Conservation (phyloP, 2,113 vertebrate genomes). For the Eupsittula cactorum region DNA sequence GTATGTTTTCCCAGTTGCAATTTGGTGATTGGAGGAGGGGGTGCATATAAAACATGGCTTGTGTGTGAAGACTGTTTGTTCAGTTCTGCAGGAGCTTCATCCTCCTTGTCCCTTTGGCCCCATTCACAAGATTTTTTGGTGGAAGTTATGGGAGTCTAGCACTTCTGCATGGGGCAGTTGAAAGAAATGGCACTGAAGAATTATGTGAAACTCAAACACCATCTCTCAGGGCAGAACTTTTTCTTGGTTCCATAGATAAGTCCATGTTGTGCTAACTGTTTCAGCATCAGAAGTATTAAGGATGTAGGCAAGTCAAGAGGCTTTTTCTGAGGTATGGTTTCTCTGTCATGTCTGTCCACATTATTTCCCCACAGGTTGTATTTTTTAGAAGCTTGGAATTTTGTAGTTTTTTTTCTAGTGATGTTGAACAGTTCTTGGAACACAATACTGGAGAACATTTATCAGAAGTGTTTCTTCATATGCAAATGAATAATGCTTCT, state of each 20-base stretch:
- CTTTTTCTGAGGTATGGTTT: not conserved
- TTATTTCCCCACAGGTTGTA: not conserved
- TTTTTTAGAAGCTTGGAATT: not conserved
- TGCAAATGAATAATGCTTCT: not conserved
- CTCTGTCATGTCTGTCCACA: not conserved
- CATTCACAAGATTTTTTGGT: slow-evolving; percentile 4
- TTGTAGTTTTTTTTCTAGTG: not conserved
- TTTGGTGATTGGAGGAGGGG: not conserved
- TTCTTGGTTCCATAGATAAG: slow-evolving; percentile 17
- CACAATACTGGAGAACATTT: not conserved
- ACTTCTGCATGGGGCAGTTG: not conserved
- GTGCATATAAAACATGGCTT: not conserved
- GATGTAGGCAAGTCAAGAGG: not conserved
- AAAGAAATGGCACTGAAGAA: not conserved
- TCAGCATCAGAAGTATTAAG: not conserved
- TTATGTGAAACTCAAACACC: not conserved
- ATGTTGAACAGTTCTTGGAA: not conserved
- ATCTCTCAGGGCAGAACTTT: not conserved
- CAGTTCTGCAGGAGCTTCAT: slow-evolving; percentile 37
- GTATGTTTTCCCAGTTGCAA: slow-evolving; percentile 32
- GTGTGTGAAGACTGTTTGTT: slow-evolving; percentile 21
- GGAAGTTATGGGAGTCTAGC: not conserved
- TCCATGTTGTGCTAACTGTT: not conserved
- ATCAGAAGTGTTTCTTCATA: not conserved
- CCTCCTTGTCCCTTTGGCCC: not conserved